These are phyloP conservation scores for Caenorhabditis sulstoni DNA, from an alignment of 2,888 invertebrate species.

Conservation along the genomic window DNA sequence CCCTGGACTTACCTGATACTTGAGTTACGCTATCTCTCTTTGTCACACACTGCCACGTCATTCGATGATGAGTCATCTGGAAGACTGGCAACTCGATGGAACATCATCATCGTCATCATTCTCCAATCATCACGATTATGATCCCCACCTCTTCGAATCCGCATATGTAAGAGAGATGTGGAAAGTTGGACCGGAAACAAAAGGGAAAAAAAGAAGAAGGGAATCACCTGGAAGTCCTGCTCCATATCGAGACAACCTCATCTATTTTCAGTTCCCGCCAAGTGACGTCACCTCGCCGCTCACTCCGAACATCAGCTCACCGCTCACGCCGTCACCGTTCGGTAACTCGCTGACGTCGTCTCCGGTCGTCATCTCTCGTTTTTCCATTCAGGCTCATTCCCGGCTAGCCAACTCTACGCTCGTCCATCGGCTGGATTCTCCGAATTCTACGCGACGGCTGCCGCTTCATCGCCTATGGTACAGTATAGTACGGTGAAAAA, in stretches of 20 bases:
- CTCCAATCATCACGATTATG: constrained; percentile 7
- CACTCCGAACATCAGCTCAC: constrained; percentile 41
- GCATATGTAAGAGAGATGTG: constrained; percentile 4
- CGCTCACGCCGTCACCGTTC: constrained; percentile 45
- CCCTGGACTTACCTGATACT: too few species aligned
- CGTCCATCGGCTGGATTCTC: constrained; percentile 16
- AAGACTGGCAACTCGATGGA: constrained; percentile 34
- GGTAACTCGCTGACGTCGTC: constrained; percentile 12
- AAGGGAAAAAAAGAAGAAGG: neutral
- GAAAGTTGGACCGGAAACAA: neutral
- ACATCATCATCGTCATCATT: too few species aligned
- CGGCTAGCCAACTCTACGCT: constrained; percentile 35
- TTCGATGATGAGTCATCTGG: constrained; percentile 34
- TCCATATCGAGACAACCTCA: too few species aligned
- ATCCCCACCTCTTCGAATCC: constrained; percentile 6
- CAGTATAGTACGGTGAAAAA: constrained; percentile 49
- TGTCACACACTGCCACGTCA: constrained; percentile 25
- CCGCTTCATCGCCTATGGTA: constrained; percentile 53
- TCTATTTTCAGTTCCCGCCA: constrained; percentile 46
- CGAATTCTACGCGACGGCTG: constrained; percentile 34
- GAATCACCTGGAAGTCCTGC: too few species aligned
- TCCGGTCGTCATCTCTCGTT: too few species aligned
- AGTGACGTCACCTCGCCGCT: constrained; percentile 48
- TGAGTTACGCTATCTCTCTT: too few species aligned
- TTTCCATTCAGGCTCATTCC: neutral